phyloP scores from a whole-genome alignment of 2,113 vertebrate species.

The Lota lota region DNA sequence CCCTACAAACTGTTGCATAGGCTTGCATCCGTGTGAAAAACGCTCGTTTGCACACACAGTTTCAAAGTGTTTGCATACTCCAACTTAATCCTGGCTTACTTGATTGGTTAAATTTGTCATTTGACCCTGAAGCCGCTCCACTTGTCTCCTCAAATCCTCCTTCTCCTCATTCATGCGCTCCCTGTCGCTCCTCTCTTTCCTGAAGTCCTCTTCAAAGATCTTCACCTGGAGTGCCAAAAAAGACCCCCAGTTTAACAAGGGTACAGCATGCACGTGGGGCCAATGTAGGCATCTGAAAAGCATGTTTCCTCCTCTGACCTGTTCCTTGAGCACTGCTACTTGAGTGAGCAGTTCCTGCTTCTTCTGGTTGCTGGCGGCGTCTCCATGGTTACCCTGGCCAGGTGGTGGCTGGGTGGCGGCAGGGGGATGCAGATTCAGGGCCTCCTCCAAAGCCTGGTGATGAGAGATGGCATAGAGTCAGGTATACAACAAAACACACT shows the following conservation, averaged over 20 bases:
- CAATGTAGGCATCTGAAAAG: background rate
- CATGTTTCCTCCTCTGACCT: slow-evolving; percentile 39
- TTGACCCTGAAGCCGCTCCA: slow-evolving; percentile 91
- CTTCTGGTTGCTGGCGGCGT: slow-evolving; percentile 70
- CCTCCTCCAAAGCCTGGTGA: slow-evolving; percentile 88
- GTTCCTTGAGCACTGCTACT: slow-evolving; percentile 77
- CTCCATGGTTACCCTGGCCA: slow-evolving; percentile 71
- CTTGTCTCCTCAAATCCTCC: slow-evolving; percentile 90
- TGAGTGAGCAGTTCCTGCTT: slow-evolving; percentile 92
- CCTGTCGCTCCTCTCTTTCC: slow-evolving; percentile 90
- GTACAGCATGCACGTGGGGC: background rate
- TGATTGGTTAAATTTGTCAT: slow-evolving; percentile 85
- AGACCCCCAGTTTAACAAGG: background rate
- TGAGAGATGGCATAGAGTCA: slow-evolving; percentile 7
- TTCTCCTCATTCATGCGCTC: slow-evolving; percentile 99
- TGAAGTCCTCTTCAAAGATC: slow-evolving; percentile 98
- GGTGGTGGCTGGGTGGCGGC: slow-evolving; percentile 74
- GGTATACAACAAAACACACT: background rate
- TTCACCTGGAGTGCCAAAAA: slow-evolving; percentile 78
- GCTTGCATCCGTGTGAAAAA: background rate
- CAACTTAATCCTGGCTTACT: slow-evolving; percentile 55
- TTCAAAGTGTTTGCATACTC: too few relatives aligned
- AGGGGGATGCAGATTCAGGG: slow-evolving; percentile 82
- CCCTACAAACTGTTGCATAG: too few relatives aligned
- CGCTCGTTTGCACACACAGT: too few relatives aligned